Percentiles rank a stretch among this genome's conserved stretches.
These are phyloP conservation scores for Chaetops frenatus DNA, from an alignment of 2,113 vertebrate species.

Conservation along the genomic window DNA sequence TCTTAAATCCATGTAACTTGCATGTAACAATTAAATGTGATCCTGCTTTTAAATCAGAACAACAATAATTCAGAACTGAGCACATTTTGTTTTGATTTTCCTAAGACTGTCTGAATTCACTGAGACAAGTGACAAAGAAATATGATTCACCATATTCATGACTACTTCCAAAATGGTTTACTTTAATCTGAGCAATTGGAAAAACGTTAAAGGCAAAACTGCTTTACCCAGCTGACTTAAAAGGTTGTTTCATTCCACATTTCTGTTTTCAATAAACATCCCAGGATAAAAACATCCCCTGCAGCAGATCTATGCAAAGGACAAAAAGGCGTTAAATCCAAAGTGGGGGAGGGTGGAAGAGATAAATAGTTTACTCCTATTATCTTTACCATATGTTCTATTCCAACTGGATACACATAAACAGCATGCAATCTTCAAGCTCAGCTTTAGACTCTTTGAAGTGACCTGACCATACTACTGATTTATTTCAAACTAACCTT, in stretches of 20 bases:
- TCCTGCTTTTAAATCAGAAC: background rate
- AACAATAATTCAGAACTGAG: background rate
- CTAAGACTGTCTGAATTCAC: background rate
- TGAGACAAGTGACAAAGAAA: background rate
- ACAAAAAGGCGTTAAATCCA: conserved; percentile 46
- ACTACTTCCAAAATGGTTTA: background rate
- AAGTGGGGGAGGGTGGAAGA: background rate
- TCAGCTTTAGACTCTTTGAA: conserved; percentile 69
- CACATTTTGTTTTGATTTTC: background rate
- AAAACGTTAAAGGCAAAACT: background rate
- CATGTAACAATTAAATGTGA: background rate
- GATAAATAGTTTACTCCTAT: conserved; percentile 55
- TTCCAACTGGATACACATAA: conserved; percentile 66
- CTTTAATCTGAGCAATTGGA: background rate
- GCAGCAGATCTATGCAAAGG: background rate
- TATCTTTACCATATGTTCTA: conserved; percentile 64
- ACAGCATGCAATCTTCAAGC: conserved; percentile 68
- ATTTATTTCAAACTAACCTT: conserved; percentile 76
- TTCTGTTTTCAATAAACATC: conserved; percentile 43
- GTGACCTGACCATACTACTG: conserved; percentile 72
- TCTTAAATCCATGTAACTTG: background rate
- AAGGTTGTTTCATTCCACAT: background rate
- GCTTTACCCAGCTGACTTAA: background rate
- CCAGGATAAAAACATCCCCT: conserved; percentile 4
- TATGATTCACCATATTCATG: background rate